Percentiles rank a stretch among this genome's conserved stretches.
phyloP scores from a whole-genome alignment of 2,113 vertebrate genomes.

The Anguilla rostrata region DNA sequence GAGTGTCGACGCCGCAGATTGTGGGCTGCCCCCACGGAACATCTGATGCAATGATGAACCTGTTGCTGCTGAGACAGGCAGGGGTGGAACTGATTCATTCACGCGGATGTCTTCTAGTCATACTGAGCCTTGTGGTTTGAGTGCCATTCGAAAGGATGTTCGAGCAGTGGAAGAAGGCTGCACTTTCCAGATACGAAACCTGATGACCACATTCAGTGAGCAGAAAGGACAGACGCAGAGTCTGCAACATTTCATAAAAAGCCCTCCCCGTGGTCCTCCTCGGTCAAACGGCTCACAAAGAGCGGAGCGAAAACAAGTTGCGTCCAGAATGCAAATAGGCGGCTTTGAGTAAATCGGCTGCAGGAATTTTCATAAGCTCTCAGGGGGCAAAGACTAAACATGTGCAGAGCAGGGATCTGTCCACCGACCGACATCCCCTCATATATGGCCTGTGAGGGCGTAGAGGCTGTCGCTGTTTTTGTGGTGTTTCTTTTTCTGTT shows the following conservation, averaged over 20 bases:
- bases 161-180: neutral
- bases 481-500: conserved; percentile 12
- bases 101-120: neutral
- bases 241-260: neutral
- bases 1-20: neutral
- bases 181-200: neutral
- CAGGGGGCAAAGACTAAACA: conserved; percentile 10
- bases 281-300: neutral
- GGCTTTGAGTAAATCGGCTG: neutral
- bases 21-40: neutral
- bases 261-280: neutral
- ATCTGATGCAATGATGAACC: neutral
- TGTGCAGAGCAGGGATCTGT: neutral
- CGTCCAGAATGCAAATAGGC: conserved; percentile 7
- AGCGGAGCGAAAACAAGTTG: neutral
- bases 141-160: neutral
- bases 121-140: neutral
- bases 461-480: neutral
- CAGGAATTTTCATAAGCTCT: conserved; percentile 2
- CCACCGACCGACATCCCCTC: neutral
- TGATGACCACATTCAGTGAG: neutral
- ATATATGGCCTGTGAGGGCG: neutral
- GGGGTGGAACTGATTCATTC: neutral
- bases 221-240: neutral
- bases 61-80: neutral